These are phyloP conservation scores for Eucriotettix oculatus DNA, from an alignment of 2,888 invertebrate species.

Conservation along the genomic window DNA sequence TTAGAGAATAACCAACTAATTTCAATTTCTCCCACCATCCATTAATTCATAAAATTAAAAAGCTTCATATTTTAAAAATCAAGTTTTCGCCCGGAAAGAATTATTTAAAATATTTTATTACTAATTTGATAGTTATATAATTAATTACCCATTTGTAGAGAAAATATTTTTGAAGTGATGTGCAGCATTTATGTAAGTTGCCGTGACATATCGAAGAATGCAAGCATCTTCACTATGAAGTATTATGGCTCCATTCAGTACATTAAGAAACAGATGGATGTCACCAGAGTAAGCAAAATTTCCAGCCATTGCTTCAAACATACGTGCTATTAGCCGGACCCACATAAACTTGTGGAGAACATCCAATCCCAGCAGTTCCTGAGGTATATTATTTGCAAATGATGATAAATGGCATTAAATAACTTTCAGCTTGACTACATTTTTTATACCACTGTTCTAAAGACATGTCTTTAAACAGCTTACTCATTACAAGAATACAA, in stretches of 20 bases:
- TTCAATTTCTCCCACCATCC: too few relatives aligned
- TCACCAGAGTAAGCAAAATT: slow-evolving; percentile 95
- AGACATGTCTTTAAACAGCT: too few relatives aligned
- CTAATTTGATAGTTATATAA: too few relatives aligned
- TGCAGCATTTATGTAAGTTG: slow-evolving; percentile 93
- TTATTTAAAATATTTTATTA: too few relatives aligned
- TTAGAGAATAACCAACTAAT: too few relatives aligned
- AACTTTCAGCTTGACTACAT: too few relatives aligned
- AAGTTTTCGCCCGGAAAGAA: too few relatives aligned
- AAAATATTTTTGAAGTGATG: slow-evolving; percentile 98
- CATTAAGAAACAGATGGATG: slow-evolving; percentile 93
- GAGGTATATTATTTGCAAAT: background rate
- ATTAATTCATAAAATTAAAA: too few relatives aligned
- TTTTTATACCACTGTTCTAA: too few relatives aligned
- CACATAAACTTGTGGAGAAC: slow-evolving; percentile 98
- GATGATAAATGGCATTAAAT: too few relatives aligned
- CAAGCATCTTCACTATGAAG: slow-evolving; percentile 94
- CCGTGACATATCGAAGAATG: slow-evolving; percentile 87
- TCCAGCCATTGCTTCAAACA: slow-evolving; percentile 97
- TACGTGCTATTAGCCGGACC: slow-evolving; percentile 87
- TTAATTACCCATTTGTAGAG: slow-evolving; percentile 72
- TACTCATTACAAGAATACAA: too few relatives aligned
- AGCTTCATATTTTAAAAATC: too few relatives aligned
- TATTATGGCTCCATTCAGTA: slow-evolving; percentile 89
- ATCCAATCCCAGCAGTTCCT: slow-evolving; percentile 81